phyloP scores from a whole-genome alignment of 2,888 invertebrate genomes.

The Linnaemya tessellans region DNA sequence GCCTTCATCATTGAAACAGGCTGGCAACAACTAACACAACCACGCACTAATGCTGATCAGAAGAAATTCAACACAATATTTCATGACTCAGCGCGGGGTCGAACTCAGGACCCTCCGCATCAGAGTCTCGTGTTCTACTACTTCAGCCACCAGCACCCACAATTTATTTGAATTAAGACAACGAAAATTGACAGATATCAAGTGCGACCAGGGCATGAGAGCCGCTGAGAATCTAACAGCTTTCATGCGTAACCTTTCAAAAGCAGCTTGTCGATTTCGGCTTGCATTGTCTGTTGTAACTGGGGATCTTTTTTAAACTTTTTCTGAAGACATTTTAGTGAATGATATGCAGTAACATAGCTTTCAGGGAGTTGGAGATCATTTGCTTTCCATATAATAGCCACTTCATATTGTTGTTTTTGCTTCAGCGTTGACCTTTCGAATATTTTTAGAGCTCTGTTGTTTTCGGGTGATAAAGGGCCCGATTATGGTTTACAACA shows the following conservation, averaged over 20 bases:
- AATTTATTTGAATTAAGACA: too few species aligned
- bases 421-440: constrained; percentile 36
- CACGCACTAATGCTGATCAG: too few species aligned
- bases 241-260: constrained; percentile 35
- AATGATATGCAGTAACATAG: constrained; percentile 45
- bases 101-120: too few species aligned
- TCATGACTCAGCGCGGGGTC: too few species aligned
- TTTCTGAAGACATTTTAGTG: constrained; percentile 63
- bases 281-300: constrained; percentile 43
- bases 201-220: background rate
- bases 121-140: too few species aligned
- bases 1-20: too few species aligned
- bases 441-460: constrained; percentile 58
- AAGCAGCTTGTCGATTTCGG: constrained; percentile 63
- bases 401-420: constrained; percentile 43
- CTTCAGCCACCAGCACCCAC: too few species aligned
- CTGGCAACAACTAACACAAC: too few species aligned
- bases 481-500: too few species aligned
- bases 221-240: constrained; percentile 1
- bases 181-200: background rate
- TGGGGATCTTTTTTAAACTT: constrained; percentile 57
- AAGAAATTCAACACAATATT: too few species aligned
- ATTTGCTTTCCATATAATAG: constrained; percentile 61
- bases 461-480: constrained; percentile 57
- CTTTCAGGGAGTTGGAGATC: constrained; percentile 28